Evolutionary conservation across 2,888 invertebrate species (phyloP).

Genomic region (Andrena hattorfiana): DNA sequence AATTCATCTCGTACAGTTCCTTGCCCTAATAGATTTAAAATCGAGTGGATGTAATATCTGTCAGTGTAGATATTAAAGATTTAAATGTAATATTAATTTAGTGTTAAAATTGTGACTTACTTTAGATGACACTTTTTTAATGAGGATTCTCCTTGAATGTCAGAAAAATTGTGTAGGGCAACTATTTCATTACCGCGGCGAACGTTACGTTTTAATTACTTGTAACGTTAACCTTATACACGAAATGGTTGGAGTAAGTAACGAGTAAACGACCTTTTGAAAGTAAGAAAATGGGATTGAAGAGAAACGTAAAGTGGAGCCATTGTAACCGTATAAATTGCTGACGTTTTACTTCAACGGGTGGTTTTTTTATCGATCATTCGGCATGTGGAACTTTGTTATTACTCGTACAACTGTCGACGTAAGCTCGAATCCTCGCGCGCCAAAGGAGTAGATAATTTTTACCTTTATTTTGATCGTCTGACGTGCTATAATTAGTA

Average conservation of each 20-base stretch:
- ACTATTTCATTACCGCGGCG: neutral
- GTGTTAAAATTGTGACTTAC: too few species aligned
- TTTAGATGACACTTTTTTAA: neutral
- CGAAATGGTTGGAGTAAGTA: slow-evolving; percentile 9
- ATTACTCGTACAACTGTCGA: slow-evolving; percentile 71
- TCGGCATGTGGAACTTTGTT: slow-evolving; percentile 67
- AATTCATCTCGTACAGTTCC: neutral
- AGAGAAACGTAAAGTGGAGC: slow-evolving; percentile 61
- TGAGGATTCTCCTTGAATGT: neutral
- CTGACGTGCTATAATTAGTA: neutral
- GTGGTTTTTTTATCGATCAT: slow-evolving; percentile 77
- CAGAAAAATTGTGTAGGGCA: neutral
- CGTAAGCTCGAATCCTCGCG: slow-evolving; percentile 51
- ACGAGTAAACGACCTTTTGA: slow-evolving; percentile 31
- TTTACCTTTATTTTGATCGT: slow-evolving; percentile 37
- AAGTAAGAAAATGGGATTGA: slow-evolving; percentile 58
- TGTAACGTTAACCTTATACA: slow-evolving; percentile 1
- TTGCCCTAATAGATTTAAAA: neutral
- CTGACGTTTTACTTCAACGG: slow-evolving; percentile 77
- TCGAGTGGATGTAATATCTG: slow-evolving; percentile 8
- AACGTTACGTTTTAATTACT: slow-evolving; percentile 32
- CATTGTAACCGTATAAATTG: slow-evolving; percentile 75
- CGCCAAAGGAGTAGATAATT: slow-evolving; percentile 51
- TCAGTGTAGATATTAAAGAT: neutral
- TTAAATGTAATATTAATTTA: neutral